These are phyloP conservation scores for Orbicella faveolata DNA, from an alignment of 64 coral and sea anemone genomes.

Conservation along the genomic window DNA sequence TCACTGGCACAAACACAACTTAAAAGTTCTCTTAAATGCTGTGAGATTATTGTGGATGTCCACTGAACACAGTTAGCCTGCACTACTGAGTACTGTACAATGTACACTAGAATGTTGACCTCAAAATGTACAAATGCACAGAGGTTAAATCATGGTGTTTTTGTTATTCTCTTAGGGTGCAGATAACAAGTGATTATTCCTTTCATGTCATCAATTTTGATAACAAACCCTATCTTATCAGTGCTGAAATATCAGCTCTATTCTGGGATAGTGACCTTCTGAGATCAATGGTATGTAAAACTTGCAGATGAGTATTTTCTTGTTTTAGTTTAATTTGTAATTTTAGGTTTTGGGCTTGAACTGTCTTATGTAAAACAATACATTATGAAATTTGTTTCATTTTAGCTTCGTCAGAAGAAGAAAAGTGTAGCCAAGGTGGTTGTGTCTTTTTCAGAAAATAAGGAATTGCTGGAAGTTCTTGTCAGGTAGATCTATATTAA, in stretches of 20 bases:
- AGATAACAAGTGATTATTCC: slow-evolving; percentile 25
- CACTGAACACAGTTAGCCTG: too few species aligned
- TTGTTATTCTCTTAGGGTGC: slow-evolving; percentile 22
- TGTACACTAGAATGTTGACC: too few species aligned
- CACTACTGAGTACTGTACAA: too few species aligned
- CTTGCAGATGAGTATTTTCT: not conserved
- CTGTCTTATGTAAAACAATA: not conserved
- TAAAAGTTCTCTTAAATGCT: too few species aligned
- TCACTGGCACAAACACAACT: too few species aligned
- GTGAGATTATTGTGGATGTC: too few species aligned
- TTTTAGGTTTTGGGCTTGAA: not conserved
- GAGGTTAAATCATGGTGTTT: not conserved
- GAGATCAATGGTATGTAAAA: slow-evolving; percentile 48
- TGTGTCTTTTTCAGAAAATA: slow-evolving; percentile 51
- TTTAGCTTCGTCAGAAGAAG: slow-evolving; percentile 64
- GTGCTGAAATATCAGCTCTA: slow-evolving; percentile 67
- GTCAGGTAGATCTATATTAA: slow-evolving; percentile 14
- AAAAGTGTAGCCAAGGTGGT: slow-evolving; percentile 43
- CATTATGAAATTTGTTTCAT: not conserved
- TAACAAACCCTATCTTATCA: slow-evolving; percentile 44
- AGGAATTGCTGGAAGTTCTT: slow-evolving; percentile 44
- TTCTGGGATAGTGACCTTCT: slow-evolving; percentile 68
- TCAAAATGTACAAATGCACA: too few species aligned
- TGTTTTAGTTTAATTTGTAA: not conserved
- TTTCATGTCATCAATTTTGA: slow-evolving; percentile 60